phyloP scores from a whole-genome alignment of 2,113 vertebrate genomes.

The Larimichthys polyactis region DNA sequence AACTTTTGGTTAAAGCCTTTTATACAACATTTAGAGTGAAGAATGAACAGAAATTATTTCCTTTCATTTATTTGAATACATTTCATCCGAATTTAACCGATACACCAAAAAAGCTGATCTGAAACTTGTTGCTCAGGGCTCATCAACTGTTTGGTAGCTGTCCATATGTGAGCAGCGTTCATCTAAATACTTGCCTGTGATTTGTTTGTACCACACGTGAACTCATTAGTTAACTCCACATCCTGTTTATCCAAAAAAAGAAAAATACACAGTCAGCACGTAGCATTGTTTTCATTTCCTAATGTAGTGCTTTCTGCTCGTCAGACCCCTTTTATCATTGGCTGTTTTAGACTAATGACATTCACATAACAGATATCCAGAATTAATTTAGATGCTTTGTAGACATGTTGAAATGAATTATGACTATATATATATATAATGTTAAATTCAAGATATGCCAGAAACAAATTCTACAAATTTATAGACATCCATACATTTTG shows the following conservation, averaged over 20 bases:
- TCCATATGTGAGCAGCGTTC: neutral
- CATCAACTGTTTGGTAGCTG: slow-evolving; percentile 28
- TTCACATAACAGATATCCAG: neutral
- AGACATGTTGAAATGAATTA: too few relatives aligned
- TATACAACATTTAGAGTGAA: neutral
- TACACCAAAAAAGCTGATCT: slow-evolving; percentile 32
- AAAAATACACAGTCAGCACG: slow-evolving; percentile 2
- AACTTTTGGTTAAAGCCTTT: slow-evolving; percentile 1
- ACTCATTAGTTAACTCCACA: slow-evolving; percentile 5
- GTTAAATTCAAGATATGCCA: neutral
- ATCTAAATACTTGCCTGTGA: neutral
- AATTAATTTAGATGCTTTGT: neutral
- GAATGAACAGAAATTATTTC: neutral
- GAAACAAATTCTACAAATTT: neutral
- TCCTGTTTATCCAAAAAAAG: slow-evolving; percentile 43
- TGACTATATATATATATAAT: too few relatives aligned
- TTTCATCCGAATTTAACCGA: slow-evolving; percentile 22
- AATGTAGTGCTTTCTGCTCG: neutral
- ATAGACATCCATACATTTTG: neutral
- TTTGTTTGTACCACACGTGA: neutral
- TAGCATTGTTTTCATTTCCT: neutral
- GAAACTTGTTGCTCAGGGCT: slow-evolving; percentile 1
- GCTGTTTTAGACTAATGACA: neutral
- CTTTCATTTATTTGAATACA: neutral
- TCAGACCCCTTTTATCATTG: neutral